Evolutionary conservation across 2,113 vertebrate species (phyloP), one percentile per base, ranked within the genome.

Genomic region (Lycaon pictus): DNA sequence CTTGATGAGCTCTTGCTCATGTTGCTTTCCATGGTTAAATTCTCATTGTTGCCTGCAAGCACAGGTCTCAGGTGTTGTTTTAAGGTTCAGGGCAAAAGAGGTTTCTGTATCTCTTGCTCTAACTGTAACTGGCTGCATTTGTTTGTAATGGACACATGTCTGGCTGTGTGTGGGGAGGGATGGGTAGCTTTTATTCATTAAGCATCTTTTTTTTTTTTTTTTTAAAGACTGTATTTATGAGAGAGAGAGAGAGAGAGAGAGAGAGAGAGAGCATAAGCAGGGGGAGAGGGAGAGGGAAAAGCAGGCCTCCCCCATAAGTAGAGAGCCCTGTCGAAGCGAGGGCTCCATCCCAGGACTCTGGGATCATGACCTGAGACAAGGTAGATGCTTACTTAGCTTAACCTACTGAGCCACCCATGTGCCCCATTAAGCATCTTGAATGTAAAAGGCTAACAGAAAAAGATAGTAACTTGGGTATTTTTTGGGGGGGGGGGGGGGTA

Each of bases 371-470:
- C 67, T 69, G n/a, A 69, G 32, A 32, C 3, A 69, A 69, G 67
- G 32, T n/a, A 35, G 32, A n/a, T 9, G 7, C 67, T 35, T 69
- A 20, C 43, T 43, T 43, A 35, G 32, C 67, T 69, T 69, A 35
- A 69, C 67, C 16, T 1, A 20, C 32, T 69, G 67, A 69, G 32
- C 65, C 32, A n/a, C 17, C 3, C 32, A 69, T 32, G 67, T 3
- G 0, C 67, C 32, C 67, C 63, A 90, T 92, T 35, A 81, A 77
- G 60, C 37, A 76, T 67, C 82, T 96, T 88, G 53, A 85, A 56
- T 97, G 58, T n/a, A 65, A 72, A 95, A 76, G 22, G 58, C n/a
- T 74, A 60, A 58, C 60, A 90, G 71, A 82, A 96, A 92, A 92
- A 55, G 60, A 72, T 29, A 48, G 56, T 81, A 79, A 71, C 81